Conservation (phyloP, 2,797 vertebrate genomes). For the Pipistrellus nathusii region DNA sequence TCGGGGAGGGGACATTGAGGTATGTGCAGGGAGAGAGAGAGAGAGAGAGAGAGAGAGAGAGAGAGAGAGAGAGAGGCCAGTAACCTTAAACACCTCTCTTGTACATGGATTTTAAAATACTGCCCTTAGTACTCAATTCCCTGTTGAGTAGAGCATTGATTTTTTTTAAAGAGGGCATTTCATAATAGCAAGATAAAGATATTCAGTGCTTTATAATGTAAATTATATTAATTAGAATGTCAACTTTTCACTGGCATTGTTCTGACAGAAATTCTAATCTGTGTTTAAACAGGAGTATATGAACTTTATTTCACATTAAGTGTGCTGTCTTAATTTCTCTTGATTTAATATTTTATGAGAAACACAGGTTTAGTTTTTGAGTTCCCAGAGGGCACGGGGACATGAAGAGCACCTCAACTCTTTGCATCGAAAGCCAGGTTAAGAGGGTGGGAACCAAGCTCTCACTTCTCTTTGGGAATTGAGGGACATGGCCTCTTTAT, state of each 20-base stretch:
- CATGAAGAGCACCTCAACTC: constrained; percentile 45
- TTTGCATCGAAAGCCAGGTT: background rate
- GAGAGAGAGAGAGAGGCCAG: background rate
- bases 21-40: background rate
- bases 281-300: constrained; percentile 89
- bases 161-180: constrained; percentile 80
- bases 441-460: background rate
- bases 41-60: background rate
- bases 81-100: constrained; percentile 62
- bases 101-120: constrained; percentile 77
- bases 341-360: constrained; percentile 81
- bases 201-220: constrained; percentile 85
- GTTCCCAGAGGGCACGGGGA: constrained; percentile 71
- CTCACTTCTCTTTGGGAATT: background rate
- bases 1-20: background rate
- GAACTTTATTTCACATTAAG: constrained; percentile 87
- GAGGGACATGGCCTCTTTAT: background rate
- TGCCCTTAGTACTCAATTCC: constrained; percentile 42
- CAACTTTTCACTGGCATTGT: constrained; percentile 87
- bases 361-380: constrained; percentile 75
- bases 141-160: constrained; percentile 69
- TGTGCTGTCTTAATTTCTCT: constrained; percentile 85
- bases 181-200: constrained; percentile 83
- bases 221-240: constrained; percentile 88
- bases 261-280: constrained; percentile 89